Evolutionary conservation across 2,113 vertebrate genomes (phyloP).

Genomic region (Oophaga pumilio): DNA sequence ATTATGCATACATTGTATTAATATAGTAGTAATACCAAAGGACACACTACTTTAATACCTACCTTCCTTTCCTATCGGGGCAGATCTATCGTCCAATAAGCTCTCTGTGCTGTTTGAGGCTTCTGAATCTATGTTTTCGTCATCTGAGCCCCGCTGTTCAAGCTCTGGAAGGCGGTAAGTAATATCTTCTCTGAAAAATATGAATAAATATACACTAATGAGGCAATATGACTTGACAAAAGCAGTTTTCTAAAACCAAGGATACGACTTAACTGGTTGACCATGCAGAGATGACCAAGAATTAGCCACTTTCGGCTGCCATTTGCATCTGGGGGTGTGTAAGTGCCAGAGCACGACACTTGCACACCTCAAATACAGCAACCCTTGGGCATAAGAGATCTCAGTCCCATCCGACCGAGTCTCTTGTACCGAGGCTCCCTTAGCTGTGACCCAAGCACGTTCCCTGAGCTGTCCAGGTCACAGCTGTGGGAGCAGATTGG

Average conservation of each 20-base stretch:
- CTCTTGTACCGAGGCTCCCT: too few species aligned
- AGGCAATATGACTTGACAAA: not conserved
- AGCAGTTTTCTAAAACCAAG: not conserved
- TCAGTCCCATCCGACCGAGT: too few species aligned
- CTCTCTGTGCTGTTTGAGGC: constrained; percentile 93
- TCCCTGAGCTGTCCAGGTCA: too few species aligned
- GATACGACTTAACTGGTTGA: too few species aligned
- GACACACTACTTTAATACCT: constrained; percentile 78
- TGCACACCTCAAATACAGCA: too few species aligned
- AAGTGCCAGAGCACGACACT: too few species aligned
- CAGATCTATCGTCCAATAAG: constrained; percentile 82
- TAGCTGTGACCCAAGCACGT: too few species aligned
- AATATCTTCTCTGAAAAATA: constrained; percentile 83
- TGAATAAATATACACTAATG: not conserved
- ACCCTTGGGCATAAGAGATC: too few species aligned
- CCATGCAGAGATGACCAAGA: too few species aligned
- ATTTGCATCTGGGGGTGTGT: too few species aligned
- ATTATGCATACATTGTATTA: constrained; percentile 3
- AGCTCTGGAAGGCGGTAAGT: constrained; percentile 91
- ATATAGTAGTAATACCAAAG: constrained; percentile 60
- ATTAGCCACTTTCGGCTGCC: too few species aligned
- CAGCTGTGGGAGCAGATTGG: too few species aligned
- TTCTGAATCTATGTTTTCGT: constrained; percentile 93
- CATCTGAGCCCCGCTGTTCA: constrained; percentile 91
- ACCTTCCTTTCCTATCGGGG: constrained; percentile 81